phyloP scores from a whole-genome alignment of 2,888 invertebrate genomes.

The Caradrina clavipalpis region DNA sequence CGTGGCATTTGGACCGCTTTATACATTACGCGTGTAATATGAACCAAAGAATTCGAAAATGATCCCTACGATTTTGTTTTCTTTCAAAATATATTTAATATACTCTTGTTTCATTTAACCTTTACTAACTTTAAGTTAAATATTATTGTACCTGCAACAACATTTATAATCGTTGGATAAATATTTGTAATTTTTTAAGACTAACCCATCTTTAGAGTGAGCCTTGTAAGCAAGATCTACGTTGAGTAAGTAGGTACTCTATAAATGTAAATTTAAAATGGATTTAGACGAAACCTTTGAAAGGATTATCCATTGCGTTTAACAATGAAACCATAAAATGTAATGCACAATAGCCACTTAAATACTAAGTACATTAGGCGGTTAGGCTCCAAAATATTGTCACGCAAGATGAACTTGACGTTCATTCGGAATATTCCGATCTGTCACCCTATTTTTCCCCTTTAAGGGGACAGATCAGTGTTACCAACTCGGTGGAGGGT shows the following conservation, averaged over 20 bases:
- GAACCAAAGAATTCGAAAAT: constrained; percentile 67
- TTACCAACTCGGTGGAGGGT: too few relatives aligned
- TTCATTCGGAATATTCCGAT: too few relatives aligned
- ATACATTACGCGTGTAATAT: constrained; percentile 56
- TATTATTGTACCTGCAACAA: constrained; percentile 79
- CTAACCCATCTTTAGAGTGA: constrained; percentile 14
- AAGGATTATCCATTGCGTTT: constrained; percentile 30
- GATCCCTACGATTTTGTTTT: constrained; percentile 65
- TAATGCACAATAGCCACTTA: constrained; percentile 10
- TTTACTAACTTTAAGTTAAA: constrained; percentile 67
- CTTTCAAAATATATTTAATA: constrained; percentile 50
- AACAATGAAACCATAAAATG: constrained; percentile 24
- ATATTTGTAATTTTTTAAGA: constrained; percentile 51
- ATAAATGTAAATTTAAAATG: constrained; percentile 25
- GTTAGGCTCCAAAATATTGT: constrained; percentile 16
- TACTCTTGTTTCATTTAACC: constrained; percentile 56
- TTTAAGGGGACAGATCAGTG: too few relatives aligned
- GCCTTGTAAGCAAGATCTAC: constrained; percentile 7
- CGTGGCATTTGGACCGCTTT: constrained; percentile 60
- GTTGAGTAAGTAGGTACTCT: constrained; percentile 3
- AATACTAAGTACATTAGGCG: constrained; percentile 7
- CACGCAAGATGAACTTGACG: not conserved
- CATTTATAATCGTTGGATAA: constrained; percentile 60
- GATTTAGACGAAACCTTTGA: constrained; percentile 28
- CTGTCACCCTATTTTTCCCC: too few relatives aligned